Evolutionary conservation across 2,888 invertebrate genomes (phyloP), one percentile per base, ranked within the genome.

Genomic region (Tryphoninae sp.): DNA sequence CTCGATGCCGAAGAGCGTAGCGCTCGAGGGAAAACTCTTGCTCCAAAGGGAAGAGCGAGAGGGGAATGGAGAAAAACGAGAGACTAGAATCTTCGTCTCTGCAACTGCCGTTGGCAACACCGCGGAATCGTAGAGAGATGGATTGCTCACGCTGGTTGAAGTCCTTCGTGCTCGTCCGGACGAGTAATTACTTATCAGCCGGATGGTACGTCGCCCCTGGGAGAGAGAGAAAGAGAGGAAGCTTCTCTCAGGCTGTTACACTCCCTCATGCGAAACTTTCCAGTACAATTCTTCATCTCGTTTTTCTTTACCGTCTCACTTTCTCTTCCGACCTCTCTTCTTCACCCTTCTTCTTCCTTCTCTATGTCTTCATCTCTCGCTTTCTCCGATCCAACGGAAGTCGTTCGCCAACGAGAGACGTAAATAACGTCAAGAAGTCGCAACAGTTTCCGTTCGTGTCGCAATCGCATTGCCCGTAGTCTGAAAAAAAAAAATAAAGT

Each of bases 101-200:
- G 78, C 72, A 71, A 49, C 49, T 40, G 61, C 62, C 9, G n/a
- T 19, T 45, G 59, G 77, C 67, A 76, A 72, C 53, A 77, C 58
- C 16, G 26, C 68, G 33, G 78, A 72, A 75, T 78, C 74, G 67
- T 74, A 78, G 71, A 77, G 81, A 83, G 71, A 83, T 74, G 81
- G 78, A 84, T 83, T 78, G 81, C 82, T 80, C 76, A 58, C 83
- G 71, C 72, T 45, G 59, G 61, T 73, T 53, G 68, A 75, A 81
- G 71, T 76, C 79, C 51, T 81, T 77, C 73, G 65, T 80, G 77
- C 75, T 80, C 65, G 69, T 64, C 78, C 71, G 82, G 81, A 80
- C 78, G 84, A 83, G 78, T 83, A 82, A 85, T 85, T 84, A 85
- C 84, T 84, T 84, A 85, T 85, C 81, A 84, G 80, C 80, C 73